Conservation (phyloP, 2,113 vertebrate genomes). For the Rallus limicola region DNA sequence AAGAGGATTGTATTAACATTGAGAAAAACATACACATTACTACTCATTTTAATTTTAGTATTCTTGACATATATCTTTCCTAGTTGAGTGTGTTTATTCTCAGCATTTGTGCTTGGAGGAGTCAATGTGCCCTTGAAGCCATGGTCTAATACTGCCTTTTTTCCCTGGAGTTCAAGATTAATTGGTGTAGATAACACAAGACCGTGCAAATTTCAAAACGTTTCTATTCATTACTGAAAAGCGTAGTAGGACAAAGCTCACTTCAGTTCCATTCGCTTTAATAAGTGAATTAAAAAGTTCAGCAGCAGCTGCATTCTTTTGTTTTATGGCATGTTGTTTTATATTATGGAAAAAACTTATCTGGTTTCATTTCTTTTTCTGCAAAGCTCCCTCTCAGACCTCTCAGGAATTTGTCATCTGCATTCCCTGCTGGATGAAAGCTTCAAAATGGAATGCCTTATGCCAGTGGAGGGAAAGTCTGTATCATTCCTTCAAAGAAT, state of each 20-base stretch:
- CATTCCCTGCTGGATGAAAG: neutral
- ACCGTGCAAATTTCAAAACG: neutral
- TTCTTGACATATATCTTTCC: neutral
- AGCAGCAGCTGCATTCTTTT: neutral
- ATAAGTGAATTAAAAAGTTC: neutral
- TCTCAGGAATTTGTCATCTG: neutral
- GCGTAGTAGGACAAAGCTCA: neutral
- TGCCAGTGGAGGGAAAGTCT: neutral
- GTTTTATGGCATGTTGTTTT: neutral
- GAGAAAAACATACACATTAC: neutral
- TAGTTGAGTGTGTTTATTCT: neutral
- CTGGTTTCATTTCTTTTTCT: neutral
- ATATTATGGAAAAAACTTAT: neutral
- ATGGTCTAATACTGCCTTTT: neutral
- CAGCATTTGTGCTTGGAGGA: neutral
- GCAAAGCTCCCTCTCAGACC: neutral
- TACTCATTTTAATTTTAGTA: neutral
- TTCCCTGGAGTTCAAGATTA: neutral
- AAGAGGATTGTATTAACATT: neutral
- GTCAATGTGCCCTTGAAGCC: neutral
- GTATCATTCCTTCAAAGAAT: neutral
- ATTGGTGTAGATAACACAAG: neutral
- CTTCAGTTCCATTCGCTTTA: neutral
- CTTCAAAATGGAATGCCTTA: neutral
- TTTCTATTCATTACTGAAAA: neutral